Evolutionary conservation across 2,888 invertebrate genomes (phyloP).

Genomic region (Scaeva pyrastri): DNA sequence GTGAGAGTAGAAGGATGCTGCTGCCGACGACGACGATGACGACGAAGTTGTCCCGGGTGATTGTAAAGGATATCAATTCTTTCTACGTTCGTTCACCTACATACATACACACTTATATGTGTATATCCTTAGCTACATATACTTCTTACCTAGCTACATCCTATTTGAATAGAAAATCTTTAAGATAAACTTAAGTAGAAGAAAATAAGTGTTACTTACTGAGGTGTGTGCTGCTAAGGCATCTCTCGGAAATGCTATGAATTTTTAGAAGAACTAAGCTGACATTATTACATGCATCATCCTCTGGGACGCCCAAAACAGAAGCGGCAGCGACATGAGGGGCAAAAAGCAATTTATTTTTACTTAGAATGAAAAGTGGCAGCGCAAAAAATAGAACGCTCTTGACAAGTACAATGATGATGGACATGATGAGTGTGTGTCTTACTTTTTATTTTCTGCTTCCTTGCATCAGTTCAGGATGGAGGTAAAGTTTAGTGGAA

Average conservation of each 20-base stretch:
- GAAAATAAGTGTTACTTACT: constrained; percentile 53
- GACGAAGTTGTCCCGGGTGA: constrained; percentile 42
- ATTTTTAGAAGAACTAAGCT: constrained; percentile 67
- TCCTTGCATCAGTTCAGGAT: not conserved
- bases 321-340: not conserved
- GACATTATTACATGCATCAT: constrained; percentile 59
- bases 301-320: constrained; percentile 8
- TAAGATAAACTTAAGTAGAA: constrained; percentile 57
- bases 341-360: constrained; percentile 73
- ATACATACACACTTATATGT: not conserved
- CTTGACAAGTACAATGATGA: constrained; percentile 61
- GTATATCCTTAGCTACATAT: not conserved
- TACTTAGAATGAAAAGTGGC: constrained; percentile 63
- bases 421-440: constrained; percentile 65
- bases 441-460: constrained; percentile 17
- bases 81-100: constrained; percentile 3
- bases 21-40: too few species aligned
- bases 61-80: constrained; percentile 46
- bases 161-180: constrained; percentile 63
- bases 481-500: constrained; percentile 40
- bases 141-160: too few species aligned
- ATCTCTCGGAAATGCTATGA: constrained; percentile 44
- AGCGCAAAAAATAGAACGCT: constrained; percentile 40
- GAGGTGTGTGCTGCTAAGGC: constrained; percentile 12
- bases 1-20: not conserved